A percentile compares a stretch with the other conserved stretches of the same genome.
Evolutionary conservation across 2,797 vertebrate genomes (phyloP).

Genomic region (Crocodylus rhombifer): DNA sequence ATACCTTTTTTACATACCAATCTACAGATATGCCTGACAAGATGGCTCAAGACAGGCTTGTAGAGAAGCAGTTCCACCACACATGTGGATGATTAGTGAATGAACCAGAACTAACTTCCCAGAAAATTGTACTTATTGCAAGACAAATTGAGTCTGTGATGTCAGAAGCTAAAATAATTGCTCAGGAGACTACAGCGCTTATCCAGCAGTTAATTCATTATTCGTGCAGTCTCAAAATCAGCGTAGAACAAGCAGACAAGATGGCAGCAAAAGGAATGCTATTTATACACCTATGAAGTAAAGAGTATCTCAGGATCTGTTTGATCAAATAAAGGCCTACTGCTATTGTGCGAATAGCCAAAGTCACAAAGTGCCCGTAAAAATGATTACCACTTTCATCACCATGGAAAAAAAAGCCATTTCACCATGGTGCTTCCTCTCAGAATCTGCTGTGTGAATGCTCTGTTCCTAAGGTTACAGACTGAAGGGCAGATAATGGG

Average conservation of each 20-base stretch:
- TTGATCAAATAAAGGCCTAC: constrained; percentile 55
- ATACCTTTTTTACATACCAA: fast-evolving
- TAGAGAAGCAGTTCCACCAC: fast-evolving
- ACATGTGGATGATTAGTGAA: constrained; percentile 12
- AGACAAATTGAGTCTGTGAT: constrained; percentile 62
- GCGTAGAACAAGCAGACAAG: constrained; percentile 52
- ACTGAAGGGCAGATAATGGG: not conserved
- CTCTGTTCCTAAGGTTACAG: not conserved
- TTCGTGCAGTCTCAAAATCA: constrained; percentile 51
- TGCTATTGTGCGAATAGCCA: not conserved
- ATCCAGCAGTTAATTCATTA: constrained; percentile 72
- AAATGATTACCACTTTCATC: fast-evolving
- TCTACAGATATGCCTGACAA: not conserved
- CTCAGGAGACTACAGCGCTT: constrained; percentile 44
- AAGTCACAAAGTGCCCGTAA: constrained; percentile 44
- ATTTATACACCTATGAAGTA: not conserved
- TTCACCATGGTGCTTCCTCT: not conserved
- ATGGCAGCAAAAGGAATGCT: constrained; percentile 30
- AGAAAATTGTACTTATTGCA: constrained; percentile 49
- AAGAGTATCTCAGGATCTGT: constrained; percentile 43
- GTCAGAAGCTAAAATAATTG: constrained; percentile 67
- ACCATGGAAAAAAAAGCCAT: not conserved
- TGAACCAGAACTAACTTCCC: constrained; percentile 59
- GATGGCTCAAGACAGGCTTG: not conserved
- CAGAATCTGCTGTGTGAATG: not conserved